Base-by-base conservation (phyloP, 64 coral and sea anemone species). In the Cladopsammia gracilis region DNA sequence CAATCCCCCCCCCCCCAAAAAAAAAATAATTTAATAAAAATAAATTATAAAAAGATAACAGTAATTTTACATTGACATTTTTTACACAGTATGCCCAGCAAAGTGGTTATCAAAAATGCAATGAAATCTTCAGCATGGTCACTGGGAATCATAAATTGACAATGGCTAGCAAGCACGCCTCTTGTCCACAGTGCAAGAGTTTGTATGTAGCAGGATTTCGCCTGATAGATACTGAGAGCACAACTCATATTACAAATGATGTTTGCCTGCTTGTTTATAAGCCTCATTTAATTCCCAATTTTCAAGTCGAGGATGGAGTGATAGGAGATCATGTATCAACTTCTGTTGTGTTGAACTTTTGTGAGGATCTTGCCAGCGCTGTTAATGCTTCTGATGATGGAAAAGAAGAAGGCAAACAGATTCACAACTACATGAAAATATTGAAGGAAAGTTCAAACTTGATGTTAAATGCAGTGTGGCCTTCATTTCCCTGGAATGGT, bases 401-500 rank as follows among this genome's bases (percentile, higher is more conserved):
- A 77, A 77, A 56, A 56, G 48, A 77, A 77, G 23, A 49, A 24
- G 19, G 3, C 7, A 22, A 54, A 13, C 50, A 56, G 10, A 54
- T 77, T 6, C 19, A 77, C 53, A 45, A 10, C 7, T 48, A 2
- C 9, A 77, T 54, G 75, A 77, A 77, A 22, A 77, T 24, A 24
- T 22, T 77, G 20, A 25, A 57, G 10, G 9, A 77, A n/a, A 77
- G 20, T 54, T 77, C 75, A 56, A 77, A 18, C 1, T n/a, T 77
- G 75, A 54, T 54, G 48, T 77, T 23, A 77, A 77, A 25, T 56
- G n/a, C 22, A 24, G 50, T 77, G 5, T 9, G 25, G 19, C 3
- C 48, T 6, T 77, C 75, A 8, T 57, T 77, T 48, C 75, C 75
- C 10, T 77, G 75, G 75, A 54, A 23, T 77, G 75, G 75, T 77